Evolutionary conservation across 2,888 invertebrate genomes (phyloP).

Genomic region (Caenorhabditis macrosperma): DNA sequence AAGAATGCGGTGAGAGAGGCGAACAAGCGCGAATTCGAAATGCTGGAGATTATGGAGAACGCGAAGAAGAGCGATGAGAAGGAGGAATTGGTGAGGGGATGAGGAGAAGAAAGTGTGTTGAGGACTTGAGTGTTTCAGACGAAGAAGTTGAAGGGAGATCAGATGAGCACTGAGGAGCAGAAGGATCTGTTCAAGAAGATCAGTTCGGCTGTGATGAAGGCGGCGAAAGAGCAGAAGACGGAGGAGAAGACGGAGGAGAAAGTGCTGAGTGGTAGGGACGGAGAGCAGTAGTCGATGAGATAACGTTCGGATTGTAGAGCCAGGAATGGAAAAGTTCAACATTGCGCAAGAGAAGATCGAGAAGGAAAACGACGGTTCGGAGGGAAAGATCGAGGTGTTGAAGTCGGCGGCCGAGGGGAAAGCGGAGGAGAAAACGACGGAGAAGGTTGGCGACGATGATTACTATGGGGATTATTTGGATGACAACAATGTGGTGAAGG

Average conservation of each 20-base stretch:
- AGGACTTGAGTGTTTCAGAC: slow-evolving; percentile 7
- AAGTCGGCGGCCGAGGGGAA: slow-evolving; percentile 41
- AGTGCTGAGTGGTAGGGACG: slow-evolving; percentile 18
- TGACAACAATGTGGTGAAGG: slow-evolving; percentile 59
- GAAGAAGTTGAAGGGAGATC: slow-evolving; percentile 32
- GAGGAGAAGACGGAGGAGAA: slow-evolving; percentile 22
- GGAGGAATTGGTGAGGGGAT: slow-evolving; percentile 6
- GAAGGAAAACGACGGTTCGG: slow-evolving; percentile 24
- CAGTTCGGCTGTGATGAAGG: slow-evolving; percentile 56
- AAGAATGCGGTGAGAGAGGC: slow-evolving; percentile 58
- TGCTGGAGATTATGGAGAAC: slow-evolving; percentile 48
- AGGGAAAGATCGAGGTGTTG: slow-evolving; percentile 49
- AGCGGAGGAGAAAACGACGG: slow-evolving; percentile 22
- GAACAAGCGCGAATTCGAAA: slow-evolving; percentile 54
- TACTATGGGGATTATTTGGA: slow-evolving; percentile 62
- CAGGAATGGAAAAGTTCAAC: slow-evolving; percentile 46
- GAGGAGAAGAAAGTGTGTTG: background rate
- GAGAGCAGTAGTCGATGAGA: background rate
- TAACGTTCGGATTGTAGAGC: slow-evolving; percentile 7
- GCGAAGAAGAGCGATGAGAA: slow-evolving; percentile 36
- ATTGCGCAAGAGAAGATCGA: slow-evolving; percentile 41
- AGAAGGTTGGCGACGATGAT: slow-evolving; percentile 58
- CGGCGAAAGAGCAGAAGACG: slow-evolving; percentile 41
- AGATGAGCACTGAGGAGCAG: slow-evolving; percentile 50
- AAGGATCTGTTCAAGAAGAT: slow-evolving; percentile 59